Evolutionary conservation across 2,797 vertebrate species (phyloP).

Genomic region (Hirundo rustica): DNA sequence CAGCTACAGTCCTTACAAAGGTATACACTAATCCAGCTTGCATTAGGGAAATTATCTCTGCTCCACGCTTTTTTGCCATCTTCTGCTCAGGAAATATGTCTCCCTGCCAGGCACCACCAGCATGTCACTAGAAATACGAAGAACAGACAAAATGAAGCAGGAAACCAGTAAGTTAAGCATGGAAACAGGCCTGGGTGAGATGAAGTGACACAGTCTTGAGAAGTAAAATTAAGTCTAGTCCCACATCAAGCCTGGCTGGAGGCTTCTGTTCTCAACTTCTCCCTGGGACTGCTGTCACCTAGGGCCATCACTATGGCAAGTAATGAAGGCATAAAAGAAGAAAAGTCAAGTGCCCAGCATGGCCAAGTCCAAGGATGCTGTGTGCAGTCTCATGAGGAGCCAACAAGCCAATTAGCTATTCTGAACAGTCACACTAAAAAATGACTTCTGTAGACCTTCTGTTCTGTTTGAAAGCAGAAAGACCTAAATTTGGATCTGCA

Average conservation of each 20-base stretch:
- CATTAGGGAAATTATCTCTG: background rate
- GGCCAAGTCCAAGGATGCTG: background rate
- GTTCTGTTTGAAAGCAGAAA: slow-evolving; percentile 18
- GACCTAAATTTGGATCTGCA: slow-evolving; percentile 8
- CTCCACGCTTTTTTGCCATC: background rate
- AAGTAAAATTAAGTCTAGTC: background rate
- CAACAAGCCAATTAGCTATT: background rate
- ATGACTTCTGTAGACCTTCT: background rate
- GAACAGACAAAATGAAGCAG: background rate
- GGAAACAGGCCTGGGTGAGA: background rate
- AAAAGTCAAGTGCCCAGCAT: background rate
- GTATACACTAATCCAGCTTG: background rate
- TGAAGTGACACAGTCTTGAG: background rate
- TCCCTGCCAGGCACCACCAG: background rate
- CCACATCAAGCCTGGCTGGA: background rate
- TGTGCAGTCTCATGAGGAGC: background rate
- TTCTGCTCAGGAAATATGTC: background rate
- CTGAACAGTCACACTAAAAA: background rate
- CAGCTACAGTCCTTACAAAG: background rate
- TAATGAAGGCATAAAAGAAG: background rate
- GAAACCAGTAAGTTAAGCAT: background rate
- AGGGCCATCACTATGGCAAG: background rate
- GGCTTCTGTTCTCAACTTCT: background rate
- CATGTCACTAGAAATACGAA: background rate
- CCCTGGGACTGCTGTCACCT: background rate